phyloP scores from a whole-genome alignment of 2,888 invertebrate genomes.

The Patella ulyssiponensis region DNA sequence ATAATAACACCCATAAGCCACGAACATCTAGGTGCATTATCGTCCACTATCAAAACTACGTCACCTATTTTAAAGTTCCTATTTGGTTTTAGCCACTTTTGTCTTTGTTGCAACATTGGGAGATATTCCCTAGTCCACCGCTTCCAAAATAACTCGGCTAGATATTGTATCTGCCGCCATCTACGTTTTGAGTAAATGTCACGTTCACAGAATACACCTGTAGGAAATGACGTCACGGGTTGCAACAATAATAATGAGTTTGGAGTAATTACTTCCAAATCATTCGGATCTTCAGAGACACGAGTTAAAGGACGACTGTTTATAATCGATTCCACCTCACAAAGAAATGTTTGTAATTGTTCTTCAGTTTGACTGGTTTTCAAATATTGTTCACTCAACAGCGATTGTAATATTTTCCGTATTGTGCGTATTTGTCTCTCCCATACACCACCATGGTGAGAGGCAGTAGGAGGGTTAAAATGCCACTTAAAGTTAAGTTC shows the following conservation, averaged over 20 bases:
- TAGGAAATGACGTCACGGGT: slow-evolving; percentile 10
- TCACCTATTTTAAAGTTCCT: slow-evolving; percentile 14
- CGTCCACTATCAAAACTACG: slow-evolving; percentile 21
- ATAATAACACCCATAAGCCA: slow-evolving; percentile 22
- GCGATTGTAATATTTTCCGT: background rate
- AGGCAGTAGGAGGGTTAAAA: slow-evolving; percentile 16
- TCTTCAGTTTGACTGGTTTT: slow-evolving; percentile 25
- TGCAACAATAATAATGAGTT: slow-evolving; percentile 30
- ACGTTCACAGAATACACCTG: slow-evolving; percentile 6
- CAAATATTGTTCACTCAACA: background rate
- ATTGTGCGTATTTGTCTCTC: slow-evolving; percentile 10
- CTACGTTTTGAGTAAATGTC: slow-evolving; percentile 22
- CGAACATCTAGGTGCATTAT: slow-evolving; percentile 10
- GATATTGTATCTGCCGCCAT: slow-evolving; percentile 24
- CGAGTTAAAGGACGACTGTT: slow-evolving; percentile 39
- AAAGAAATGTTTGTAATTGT: slow-evolving; percentile 35
- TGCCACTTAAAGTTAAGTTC: slow-evolving; percentile 9
- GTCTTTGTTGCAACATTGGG: slow-evolving; percentile 23
- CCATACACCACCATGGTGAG: slow-evolving; percentile 18
- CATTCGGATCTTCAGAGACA: slow-evolving; percentile 24
- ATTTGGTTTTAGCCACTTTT: slow-evolving; percentile 19
- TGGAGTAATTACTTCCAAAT: slow-evolving; percentile 35
- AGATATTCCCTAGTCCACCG: slow-evolving; percentile 24
- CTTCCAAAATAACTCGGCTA: slow-evolving; percentile 21
- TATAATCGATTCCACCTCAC: slow-evolving; percentile 36